Conservation (phyloP, 2,113 vertebrate species). For the Charina bottae region DNA sequence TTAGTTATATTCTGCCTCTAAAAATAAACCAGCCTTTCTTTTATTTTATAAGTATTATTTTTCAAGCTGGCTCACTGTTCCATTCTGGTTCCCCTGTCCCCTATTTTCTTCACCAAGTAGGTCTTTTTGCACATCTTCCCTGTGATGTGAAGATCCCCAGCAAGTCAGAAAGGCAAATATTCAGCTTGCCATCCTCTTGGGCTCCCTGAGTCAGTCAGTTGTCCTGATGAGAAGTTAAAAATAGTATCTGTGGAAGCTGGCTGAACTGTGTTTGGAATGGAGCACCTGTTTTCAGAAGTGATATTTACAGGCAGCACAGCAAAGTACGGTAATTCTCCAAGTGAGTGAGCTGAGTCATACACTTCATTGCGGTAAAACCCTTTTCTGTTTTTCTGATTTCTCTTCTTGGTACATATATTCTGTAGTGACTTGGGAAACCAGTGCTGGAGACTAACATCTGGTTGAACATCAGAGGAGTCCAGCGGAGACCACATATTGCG, state of each 20-base stretch:
- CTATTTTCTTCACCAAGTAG: background rate
- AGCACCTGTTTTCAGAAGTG: background rate
- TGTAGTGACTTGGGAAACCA: rapidly evolving
- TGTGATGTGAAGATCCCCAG: background rate
- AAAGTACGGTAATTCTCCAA: background rate
- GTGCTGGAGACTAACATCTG: background rate
- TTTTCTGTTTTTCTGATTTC: background rate
- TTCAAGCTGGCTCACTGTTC: background rate
- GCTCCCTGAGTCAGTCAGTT: background rate
- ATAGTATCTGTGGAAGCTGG: background rate
- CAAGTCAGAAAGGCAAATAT: conserved; percentile 27
- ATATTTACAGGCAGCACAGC: background rate
- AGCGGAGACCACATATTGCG: background rate
- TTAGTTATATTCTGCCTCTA: conserved; percentile 47
- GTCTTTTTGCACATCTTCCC: conserved; percentile 11
- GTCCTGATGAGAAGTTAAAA: background rate
- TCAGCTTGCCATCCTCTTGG: background rate
- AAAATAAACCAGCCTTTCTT: background rate
- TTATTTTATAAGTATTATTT: background rate
- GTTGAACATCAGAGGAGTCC: background rate
- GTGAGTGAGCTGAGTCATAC: background rate
- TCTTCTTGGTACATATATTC: rapidly evolving
- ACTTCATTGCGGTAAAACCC: rapidly evolving
- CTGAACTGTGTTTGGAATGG: background rate
- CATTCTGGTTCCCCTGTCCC: background rate